Evolutionary conservation across 2,113 vertebrate species (phyloP), one percentile per base, ranked within the genome.

Genomic region (Brachionichthys hirsutus): DNA sequence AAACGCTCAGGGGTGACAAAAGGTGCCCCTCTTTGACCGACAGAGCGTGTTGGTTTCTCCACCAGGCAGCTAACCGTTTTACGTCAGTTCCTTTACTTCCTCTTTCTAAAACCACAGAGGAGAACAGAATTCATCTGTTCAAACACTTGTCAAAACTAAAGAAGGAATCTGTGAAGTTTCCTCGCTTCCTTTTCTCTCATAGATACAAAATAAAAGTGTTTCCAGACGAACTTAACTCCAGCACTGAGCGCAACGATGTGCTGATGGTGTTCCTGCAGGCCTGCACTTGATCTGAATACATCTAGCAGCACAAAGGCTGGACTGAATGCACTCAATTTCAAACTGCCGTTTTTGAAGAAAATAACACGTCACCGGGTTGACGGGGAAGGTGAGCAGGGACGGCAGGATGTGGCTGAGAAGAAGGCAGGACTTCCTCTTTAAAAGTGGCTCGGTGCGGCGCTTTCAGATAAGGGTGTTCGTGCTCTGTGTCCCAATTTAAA

Each of bases 211-310:
- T 44, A 71, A 78, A 42, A 76, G n/a, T n/a, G 51, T 55, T 55
- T 70, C 51, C 51, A 58, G 81, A 79, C 62, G 66, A 67, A 54
- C 84, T 83, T 86, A 91, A 88, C 88, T 85, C 86, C 18, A 78
- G 70, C 54, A 52, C 40, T 19, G 49, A 68, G 65, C 67, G 55
- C 4, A 50, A 60, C 62, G 12, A 68, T 56, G 56, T 38, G 71
- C 62, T 55, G 69, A 56, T 38, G 24, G 66, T 71, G 46, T 58
- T 81, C 65, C 67, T 7, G 19, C 35, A 70, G 22, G 47, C 64
- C 38, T 66, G 53, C 7, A 12, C 34, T 78, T 19, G 56, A 20
- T 54, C 18, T 57, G 51, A 65, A 63, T n/a, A n/a, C n/a, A 73
- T 54, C 51, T 61, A 35, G 38, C 12, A 55, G 18, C 30, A 4